Conservation (phyloP, 2,113 vertebrate species). For the Myrmecophaga tridactyla region DNA sequence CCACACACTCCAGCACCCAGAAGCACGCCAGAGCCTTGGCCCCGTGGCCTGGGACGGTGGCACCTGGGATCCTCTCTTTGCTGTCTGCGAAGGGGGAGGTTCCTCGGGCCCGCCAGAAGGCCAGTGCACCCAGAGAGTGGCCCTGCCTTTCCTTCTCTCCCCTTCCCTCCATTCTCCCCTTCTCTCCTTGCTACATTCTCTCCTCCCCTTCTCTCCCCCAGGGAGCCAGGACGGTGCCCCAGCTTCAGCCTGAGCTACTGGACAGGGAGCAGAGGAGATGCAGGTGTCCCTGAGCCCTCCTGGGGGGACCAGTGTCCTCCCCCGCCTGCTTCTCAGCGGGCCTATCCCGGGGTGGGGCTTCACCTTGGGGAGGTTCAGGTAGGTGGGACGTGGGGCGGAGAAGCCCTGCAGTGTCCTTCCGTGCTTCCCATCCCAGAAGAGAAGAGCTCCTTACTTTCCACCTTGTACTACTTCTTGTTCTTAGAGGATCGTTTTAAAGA, state of each 20-base stretch:
- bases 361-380: not conserved
- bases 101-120: too few species aligned
- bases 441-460: fast-evolving
- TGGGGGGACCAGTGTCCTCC: not conserved
- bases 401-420: fast-evolving
- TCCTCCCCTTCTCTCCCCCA: too few species aligned
- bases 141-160: not conserved
- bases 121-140: not conserved
- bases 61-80: fast-evolving
- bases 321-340: fast-evolving
- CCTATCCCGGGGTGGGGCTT: too few species aligned
- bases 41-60: too few species aligned
- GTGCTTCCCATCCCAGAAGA: not conserved
- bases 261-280: too few species aligned
- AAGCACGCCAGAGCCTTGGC: not conserved
- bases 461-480: not conserved
- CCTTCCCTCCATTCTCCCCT: not conserved
- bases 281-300: too few species aligned
- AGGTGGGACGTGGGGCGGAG: fast-evolving
- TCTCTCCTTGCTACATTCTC: not conserved
- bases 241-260: too few species aligned
- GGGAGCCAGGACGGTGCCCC: not conserved
- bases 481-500: not conserved
- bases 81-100: not conserved
- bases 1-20: fast-evolving